Conservation (phyloP, 2,797 vertebrate genomes). For the Clarias fuscus region DNA sequence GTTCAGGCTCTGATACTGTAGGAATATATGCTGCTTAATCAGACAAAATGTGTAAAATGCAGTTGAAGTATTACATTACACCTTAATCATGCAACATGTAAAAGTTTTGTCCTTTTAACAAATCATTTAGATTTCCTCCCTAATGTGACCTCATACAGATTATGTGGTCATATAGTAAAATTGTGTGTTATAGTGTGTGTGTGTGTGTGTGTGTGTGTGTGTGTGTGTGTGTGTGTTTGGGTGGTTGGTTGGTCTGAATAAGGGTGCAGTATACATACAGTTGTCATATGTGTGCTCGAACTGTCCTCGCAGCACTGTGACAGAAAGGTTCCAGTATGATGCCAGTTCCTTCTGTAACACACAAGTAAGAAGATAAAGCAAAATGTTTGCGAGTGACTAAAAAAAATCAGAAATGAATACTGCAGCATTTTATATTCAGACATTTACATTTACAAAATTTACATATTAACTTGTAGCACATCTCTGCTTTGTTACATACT, state of each 20-base stretch:
- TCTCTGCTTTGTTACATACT: background rate
- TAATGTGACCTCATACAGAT: too few species aligned
- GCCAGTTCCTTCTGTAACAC: conserved; percentile 56
- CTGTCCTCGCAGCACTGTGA: conserved; percentile 75
- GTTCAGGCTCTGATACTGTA: conserved; percentile 77
- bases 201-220: too few species aligned
- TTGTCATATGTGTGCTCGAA: conserved; percentile 67
- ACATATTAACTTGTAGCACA: too few species aligned
- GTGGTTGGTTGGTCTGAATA: too few species aligned
- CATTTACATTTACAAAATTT: too few species aligned
- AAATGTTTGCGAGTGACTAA: background rate
- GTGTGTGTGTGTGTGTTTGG: too few species aligned
- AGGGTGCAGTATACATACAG: conserved; percentile 66
- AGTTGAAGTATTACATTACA: background rate
- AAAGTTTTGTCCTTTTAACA: background rate
- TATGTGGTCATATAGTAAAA: too few species aligned
- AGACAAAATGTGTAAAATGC: background rate
- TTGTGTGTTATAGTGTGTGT: too few species aligned
- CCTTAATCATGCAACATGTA: background rate
- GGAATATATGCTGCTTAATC: background rate
- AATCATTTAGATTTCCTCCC: too few species aligned
- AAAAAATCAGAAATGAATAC: background rate
- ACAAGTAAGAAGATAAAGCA: background rate
- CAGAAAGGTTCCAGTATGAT: conserved; percentile 69
- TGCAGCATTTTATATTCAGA: background rate